Evolutionary conservation across 1,140 invertebrate genomes (phyloP).

Genomic region (Drosophila pseudoobscura): DNA sequence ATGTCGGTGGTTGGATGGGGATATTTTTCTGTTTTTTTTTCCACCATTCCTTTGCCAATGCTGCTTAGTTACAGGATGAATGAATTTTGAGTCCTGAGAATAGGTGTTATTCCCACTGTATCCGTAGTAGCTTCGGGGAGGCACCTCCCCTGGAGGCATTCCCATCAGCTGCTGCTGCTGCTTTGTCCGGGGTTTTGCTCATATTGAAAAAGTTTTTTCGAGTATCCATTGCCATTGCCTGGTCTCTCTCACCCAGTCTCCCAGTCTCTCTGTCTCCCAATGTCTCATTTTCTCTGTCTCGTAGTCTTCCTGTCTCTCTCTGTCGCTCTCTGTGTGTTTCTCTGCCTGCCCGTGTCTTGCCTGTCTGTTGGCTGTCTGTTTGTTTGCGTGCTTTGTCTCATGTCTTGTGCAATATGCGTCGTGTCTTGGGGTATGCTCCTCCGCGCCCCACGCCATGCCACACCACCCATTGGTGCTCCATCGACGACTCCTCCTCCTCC

Average conservation of each 20-base stretch:
- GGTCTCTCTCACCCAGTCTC: constrained; percentile 17
- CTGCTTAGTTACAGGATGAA: neutral
- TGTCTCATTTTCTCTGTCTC: neutral
- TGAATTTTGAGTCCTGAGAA: too few species aligned
- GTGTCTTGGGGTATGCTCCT: constrained; percentile 48
- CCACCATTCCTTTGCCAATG: too few species aligned
- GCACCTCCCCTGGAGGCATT: neutral
- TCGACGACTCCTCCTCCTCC: neutral
- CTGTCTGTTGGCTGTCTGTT: constrained; percentile 55
- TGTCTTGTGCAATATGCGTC: constrained; percentile 69
- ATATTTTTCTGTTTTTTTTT: too few species aligned
- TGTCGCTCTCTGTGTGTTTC: constrained; percentile 1
- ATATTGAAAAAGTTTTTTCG: constrained; percentile 75
- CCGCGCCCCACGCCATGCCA: neutral
- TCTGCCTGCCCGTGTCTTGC: constrained; percentile 29
- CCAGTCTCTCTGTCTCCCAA: neutral
- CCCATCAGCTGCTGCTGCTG: constrained; percentile 2
- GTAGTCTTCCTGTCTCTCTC: neutral
- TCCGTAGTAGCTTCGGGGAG: neutral
- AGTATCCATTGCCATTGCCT: constrained; percentile 57
- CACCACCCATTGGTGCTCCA: constrained; percentile 3
- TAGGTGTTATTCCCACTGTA: constrained; percentile 11
- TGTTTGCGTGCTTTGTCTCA: constrained; percentile 63
- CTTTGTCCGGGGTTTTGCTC: constrained; percentile 24
- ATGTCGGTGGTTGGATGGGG: too few species aligned